A percentile compares a stretch with the other conserved stretches of the same genome.
These are phyloP conservation scores for Leptinotarsa haldemani DNA, from an alignment of 2,888 invertebrate genomes.

Conservation along the genomic window DNA sequence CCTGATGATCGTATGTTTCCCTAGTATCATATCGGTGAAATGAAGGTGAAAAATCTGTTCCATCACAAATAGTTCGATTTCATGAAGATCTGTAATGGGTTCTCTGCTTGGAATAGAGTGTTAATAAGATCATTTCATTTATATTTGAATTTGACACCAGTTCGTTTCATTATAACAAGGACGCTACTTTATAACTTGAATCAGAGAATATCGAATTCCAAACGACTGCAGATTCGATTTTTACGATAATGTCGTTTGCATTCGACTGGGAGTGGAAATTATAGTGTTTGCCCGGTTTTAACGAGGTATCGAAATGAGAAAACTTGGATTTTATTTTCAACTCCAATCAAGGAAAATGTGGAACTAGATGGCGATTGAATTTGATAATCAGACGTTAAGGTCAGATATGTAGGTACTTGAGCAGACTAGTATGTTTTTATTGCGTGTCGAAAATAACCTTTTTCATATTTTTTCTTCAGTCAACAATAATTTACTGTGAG, in stretches of 20 bases:
- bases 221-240: slow-evolving; percentile 7
- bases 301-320: not conserved
- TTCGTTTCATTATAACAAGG: slow-evolving; percentile 24
- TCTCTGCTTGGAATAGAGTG: not conserved
- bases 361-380: not conserved
- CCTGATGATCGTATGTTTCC: too few species aligned
- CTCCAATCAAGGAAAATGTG: not conserved
- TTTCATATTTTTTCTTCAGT: too few species aligned
- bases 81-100: not conserved
- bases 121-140: too few species aligned
- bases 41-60: too few species aligned
- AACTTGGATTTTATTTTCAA: not conserved
- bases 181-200: slow-evolving; percentile 13
- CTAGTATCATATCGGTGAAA: too few species aligned
- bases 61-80: not conserved
- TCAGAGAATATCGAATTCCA: slow-evolving; percentile 28
- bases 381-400: not conserved
- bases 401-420: too few species aligned
- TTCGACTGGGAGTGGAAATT: not conserved
- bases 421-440: too few species aligned
- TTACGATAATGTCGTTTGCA: slow-evolving; percentile 3
- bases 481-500: too few species aligned
- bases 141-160: not conserved
- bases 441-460: too few species aligned
- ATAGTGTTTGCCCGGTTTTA: not conserved